Evolutionary conservation across 2,797 vertebrate genomes (phyloP), one percentile per base, ranked within the genome.

Genomic region (Anguilla pacifica): DNA sequence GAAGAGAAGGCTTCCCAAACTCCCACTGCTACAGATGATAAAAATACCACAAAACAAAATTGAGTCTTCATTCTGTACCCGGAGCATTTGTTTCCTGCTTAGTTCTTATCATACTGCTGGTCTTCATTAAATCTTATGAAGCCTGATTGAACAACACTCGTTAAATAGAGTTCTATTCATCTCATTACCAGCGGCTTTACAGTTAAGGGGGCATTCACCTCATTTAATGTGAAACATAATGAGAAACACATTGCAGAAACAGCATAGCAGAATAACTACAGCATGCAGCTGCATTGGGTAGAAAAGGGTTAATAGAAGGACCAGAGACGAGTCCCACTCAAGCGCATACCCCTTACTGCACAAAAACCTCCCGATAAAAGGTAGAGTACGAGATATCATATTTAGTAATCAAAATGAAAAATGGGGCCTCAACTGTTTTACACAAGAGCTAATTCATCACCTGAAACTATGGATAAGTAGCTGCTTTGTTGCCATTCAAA

Each of bases 381-480:
- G 74, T 2, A 95, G 94, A 94, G 94, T 96, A 94, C 95, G 92
- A 96, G 95, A 96, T 96, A 96, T 96, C 96, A 96, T 95, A 94
- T 96, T 95, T 96, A 96, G 95, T 96, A 95, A 96, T 96, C 96
- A 96, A 94, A 93, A 96, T 96, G 96, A 96, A 96, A 96, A 96
- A 96, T 96, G 95, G 95, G 95, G 94, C 94, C 87, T 89, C 77
- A 28, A 95, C 94, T 96, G 95, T 95, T 96, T 96, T 96, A 96
- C 96, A 96, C 96, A 96, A 96, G 96, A 95, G 95, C 95, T 96
- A 96, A 96, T 96, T 96, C 95, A 96, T 96, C 96, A 96, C 92
- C 0, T 92, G 93, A 95, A 94, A 91, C 92, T 95, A 95, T 92
- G 96, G 96, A 96, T 96, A 96, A 96, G 96, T 96, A 96, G 96